These are phyloP conservation scores for Takifugu ocellatus DNA, from an alignment of 2,797 vertebrate genomes.

Conservation along the genomic window DNA sequence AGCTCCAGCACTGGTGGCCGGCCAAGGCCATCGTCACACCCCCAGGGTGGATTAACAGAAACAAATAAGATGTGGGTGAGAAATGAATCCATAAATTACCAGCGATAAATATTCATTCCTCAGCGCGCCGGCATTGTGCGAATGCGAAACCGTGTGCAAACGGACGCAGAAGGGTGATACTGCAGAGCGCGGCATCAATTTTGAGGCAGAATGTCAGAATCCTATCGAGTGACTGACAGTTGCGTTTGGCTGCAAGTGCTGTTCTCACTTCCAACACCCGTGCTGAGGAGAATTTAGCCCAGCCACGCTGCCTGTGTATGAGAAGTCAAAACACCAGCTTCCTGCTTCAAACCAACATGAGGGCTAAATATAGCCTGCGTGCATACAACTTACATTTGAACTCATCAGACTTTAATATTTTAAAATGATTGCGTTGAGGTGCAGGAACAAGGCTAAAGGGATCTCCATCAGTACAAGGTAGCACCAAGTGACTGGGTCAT, in stretches of 20 bases:
- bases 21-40: slow-evolving; percentile 71
- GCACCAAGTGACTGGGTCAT: slow-evolving; percentile 47
- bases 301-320: slow-evolving; percentile 8
- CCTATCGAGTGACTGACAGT: slow-evolving; percentile 53
- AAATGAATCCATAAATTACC: slow-evolving; percentile 73
- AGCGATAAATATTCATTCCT: slow-evolving; percentile 58
- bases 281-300: slow-evolving; percentile 31
- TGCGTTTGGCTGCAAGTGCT: slow-evolving; percentile 50
- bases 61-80: slow-evolving; percentile 71
- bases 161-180: slow-evolving; percentile 30
- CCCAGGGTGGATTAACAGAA: slow-evolving; percentile 65
- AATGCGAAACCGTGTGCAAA: slow-evolving; percentile 33
- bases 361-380: not conserved
- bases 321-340: slow-evolving; percentile 11
- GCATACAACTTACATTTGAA: not conserved
- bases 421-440: too few relatives aligned
- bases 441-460: too few relatives aligned
- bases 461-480: too few relatives aligned
- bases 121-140: slow-evolving; percentile 13
- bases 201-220: slow-evolving; percentile 31
- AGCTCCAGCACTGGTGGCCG: slow-evolving; percentile 82
- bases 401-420: not conserved
- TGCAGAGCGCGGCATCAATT: slow-evolving; percentile 33
- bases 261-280: slow-evolving; percentile 53
- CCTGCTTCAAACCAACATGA: not conserved